Percentiles rank a stretch among this genome's conserved stretches.
phyloP scores from a whole-genome alignment of 2,888 invertebrate species.

The Hesperia comma region DNA sequence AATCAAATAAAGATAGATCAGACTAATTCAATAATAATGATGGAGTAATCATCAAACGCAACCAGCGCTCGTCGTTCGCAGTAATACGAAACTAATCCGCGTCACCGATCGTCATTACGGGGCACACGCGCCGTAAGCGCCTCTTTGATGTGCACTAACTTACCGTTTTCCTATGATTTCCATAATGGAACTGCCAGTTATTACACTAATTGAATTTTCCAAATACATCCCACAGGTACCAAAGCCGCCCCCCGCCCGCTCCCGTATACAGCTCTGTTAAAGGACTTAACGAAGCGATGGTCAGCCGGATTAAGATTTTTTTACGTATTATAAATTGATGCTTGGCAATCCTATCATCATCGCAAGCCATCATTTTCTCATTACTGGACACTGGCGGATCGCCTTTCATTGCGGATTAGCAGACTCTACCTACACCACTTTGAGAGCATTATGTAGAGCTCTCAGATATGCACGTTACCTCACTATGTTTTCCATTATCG shows the following conservation, averaged over 20 bases:
- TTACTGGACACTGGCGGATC: too few relatives aligned
- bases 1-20: too few relatives aligned
- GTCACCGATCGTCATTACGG: constrained; percentile 62
- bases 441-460: too few relatives aligned
- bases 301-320: constrained; percentile 24
- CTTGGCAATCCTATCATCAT: too few relatives aligned
- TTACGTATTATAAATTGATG: too few relatives aligned
- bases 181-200: constrained; percentile 79
- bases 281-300: constrained; percentile 2
- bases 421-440: too few relatives aligned
- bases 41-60: too few relatives aligned
- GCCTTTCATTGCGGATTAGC: too few relatives aligned
- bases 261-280: constrained; percentile 9
- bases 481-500: too few relatives aligned
- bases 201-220: constrained; percentile 80
- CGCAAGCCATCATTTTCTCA: background rate
- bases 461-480: too few relatives aligned
- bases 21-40: too few relatives aligned
- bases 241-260: constrained; percentile 15
- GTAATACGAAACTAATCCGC: constrained; percentile 6
- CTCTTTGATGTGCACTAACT: constrained; percentile 79
- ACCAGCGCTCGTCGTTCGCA: too few relatives aligned
- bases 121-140: constrained; percentile 65
- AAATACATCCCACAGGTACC: constrained; percentile 33
- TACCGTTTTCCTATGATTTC: constrained; percentile 78